phyloP scores from a whole-genome alignment of 2,113 vertebrate genomes.

The Ochotona princeps region DNA sequence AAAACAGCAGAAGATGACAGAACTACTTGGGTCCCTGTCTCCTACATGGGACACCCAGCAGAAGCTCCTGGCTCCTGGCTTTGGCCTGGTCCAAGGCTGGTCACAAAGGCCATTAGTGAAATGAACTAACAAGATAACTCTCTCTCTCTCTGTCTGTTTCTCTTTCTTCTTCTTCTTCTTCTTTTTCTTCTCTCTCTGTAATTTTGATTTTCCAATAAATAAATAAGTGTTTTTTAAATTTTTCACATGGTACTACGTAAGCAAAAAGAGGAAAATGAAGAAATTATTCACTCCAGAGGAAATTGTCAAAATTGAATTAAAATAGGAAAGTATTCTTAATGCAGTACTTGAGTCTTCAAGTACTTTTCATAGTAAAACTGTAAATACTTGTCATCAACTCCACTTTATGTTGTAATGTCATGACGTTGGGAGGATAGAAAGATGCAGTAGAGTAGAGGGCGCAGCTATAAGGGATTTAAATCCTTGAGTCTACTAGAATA shows the following conservation, averaged over 20 bases:
- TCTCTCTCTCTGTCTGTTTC: no score
- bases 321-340: background rate
- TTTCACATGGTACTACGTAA: background rate
- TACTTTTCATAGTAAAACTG: slow-evolving; percentile 5
- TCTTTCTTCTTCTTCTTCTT: no score
- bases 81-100: no score
- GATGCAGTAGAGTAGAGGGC: background rate
- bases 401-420: background rate
- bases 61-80: no score
- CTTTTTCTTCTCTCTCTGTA: no score
- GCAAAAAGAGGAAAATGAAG: background rate
- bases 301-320: background rate
- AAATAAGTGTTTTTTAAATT: background rate
- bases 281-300: background rate
- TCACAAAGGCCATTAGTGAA: no score
- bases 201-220: no score
- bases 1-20: no score
- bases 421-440: background rate
- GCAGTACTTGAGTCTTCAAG: background rate
- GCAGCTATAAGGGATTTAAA: background rate
- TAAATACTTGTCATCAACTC: background rate
- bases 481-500: background rate
- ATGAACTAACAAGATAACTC: no score
- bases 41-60: no score
- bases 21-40: no score